Base-by-base conservation (phyloP, 1,140 invertebrate species). In the Pseudomyrmex cubaensis region DNA sequence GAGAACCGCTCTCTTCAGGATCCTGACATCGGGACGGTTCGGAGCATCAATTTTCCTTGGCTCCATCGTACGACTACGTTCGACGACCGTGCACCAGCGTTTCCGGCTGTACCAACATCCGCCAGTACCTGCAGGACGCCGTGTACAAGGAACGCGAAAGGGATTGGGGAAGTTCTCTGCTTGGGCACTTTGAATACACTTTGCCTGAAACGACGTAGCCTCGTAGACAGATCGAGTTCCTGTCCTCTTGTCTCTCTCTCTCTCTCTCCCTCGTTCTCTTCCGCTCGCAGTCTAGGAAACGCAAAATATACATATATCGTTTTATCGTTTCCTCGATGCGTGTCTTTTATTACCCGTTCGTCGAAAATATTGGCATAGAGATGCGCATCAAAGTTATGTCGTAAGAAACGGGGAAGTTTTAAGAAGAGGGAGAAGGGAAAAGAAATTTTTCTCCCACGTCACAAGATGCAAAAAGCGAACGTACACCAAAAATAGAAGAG, bases 141-240 rank as follows among this genome's bases (percentile, higher is more conserved):
- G 75, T 77, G 75, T 75, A 87, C 85, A 87, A 86, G 85, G 82
- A 77, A 84, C 86, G 83, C 69, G 84, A 87, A 87, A 84, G 82
- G 85, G 86, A 87, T 87, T 87, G 85, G 74, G 86, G 62, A 84
- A 87, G 66, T 87, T 87, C 85, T 87, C 77, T 76, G 63, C 56
- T 77, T 78, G 63, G 75, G 77, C 75, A 88, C 87, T 88, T 87
- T 89, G 84, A 88, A 88, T 88, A 86, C 78, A 87, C 84, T 89
- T 88, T 85, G 67, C 87, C 57, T 75, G 83, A 87, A 89, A 87
- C 83, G 78, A 74, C 66, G 57, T 84, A 70, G 76, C 72, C 48
- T 57, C 82, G 63, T 83, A 73, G 82, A 75, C 70, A 83, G 87
- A 74, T 85, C 62, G 86, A 87, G 77, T 89, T 75, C 59, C 56